These are phyloP conservation scores for Bombylius discolor DNA, from an alignment of 2,888 invertebrate genomes.

Conservation along the genomic window DNA sequence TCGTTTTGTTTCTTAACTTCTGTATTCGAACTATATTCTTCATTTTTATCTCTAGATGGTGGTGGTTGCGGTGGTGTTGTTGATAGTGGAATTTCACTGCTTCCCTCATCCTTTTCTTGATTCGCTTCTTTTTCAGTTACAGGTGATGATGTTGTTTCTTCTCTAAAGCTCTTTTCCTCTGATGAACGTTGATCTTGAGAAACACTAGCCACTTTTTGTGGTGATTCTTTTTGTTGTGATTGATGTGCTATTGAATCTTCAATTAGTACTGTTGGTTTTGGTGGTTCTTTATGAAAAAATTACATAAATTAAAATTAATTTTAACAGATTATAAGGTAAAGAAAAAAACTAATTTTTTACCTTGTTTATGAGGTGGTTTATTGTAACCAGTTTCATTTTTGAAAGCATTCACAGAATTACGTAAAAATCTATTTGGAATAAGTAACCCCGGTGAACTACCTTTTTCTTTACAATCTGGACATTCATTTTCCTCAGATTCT, in stretches of 20 bases:
- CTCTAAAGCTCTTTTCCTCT: not conserved
- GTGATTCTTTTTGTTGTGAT: not conserved
- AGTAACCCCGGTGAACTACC: slow-evolving; percentile 85
- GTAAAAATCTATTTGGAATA: slow-evolving; percentile 82
- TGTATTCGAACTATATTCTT: slow-evolving; percentile 1
- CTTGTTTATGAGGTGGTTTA: slow-evolving; percentile 28
- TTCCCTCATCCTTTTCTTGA: not conserved
- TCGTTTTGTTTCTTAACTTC: slow-evolving; percentile 5
- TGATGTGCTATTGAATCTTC: not conserved
- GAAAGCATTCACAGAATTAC: slow-evolving; percentile 80
- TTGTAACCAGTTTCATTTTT: slow-evolving; percentile 86
- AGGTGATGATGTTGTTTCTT: not conserved
- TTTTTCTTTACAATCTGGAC: slow-evolving; percentile 86
- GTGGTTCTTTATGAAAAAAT: not conserved
- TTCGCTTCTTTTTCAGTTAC: not conserved
- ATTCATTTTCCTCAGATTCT: slow-evolving; percentile 89
- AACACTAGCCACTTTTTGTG: not conserved
- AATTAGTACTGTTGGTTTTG: not conserved
- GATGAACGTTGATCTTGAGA: not conserved
- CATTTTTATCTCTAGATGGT: not conserved
- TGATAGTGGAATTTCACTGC: too few relatives aligned
- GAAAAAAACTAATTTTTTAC: not conserved
- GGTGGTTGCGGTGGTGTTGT: too few relatives aligned
- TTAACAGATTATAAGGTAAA: not conserved
- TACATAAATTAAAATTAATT: not conserved